Conservation (phyloP, 2,113 vertebrate genomes). For the Sinosuthora webbiana region DNA sequence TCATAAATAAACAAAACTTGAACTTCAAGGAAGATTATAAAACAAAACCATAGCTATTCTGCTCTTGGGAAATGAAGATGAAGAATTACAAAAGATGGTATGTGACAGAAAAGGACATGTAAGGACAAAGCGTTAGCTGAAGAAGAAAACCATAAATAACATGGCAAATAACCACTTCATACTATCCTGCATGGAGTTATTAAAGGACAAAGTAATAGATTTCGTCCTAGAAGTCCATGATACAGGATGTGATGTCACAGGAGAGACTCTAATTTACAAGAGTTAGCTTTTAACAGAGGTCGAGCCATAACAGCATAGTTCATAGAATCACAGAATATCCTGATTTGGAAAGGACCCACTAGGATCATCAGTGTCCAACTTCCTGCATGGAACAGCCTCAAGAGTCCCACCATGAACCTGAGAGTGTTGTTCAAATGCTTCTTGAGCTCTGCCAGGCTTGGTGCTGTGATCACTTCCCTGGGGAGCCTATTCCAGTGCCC, state of each 20-base stretch:
- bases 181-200: neutral
- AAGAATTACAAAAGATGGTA: neutral
- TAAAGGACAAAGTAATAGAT: neutral
- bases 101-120: accelerated
- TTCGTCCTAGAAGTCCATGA: neutral
- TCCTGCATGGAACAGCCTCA: neutral
- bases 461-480: neutral
- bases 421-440: neutral
- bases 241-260: neutral
- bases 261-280: neutral
- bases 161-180: neutral
- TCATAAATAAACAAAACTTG: neutral
- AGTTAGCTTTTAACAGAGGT: neutral
- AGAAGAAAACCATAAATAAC: neutral
- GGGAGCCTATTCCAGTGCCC: neutral
- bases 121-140: neutral
- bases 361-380: neutral
- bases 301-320: neutral
- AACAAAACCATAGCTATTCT: neutral
- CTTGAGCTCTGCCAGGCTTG: neutral
- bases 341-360: neutral
- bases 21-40: neutral
- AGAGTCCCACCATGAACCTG: neutral
- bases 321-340: neutral
- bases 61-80: neutral